Percentiles rank a stretch among this genome's conserved stretches.
Evolutionary conservation across 2,888 invertebrate species (phyloP).

Genomic region (Apodemia hepburni): DNA sequence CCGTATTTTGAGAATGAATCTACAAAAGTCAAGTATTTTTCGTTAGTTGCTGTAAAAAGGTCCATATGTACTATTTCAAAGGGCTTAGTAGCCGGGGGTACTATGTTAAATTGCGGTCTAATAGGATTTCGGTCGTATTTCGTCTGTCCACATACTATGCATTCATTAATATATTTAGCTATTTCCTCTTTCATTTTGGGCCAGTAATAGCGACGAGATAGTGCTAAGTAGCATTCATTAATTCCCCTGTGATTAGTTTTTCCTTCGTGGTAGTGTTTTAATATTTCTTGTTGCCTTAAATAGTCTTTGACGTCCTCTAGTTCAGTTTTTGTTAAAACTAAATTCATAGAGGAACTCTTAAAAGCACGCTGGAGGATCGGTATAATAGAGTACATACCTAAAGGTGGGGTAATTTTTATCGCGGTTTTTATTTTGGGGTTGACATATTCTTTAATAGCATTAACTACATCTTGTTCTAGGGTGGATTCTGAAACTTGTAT

Average conservation of each 20-base stretch:
- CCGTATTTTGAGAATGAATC: too few relatives aligned
- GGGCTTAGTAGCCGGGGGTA: too few relatives aligned
- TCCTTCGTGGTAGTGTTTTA: slow-evolving; percentile 23
- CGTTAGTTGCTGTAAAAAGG: slow-evolving; percentile 22
- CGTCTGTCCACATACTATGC: too few relatives aligned
- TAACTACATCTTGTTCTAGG: slow-evolving; percentile 8
- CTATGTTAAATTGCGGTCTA: too few relatives aligned
- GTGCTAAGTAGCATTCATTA: too few relatives aligned
- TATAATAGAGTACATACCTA: slow-evolving; percentile 27
- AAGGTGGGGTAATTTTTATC: slow-evolving; percentile 7
- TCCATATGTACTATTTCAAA: slow-evolving; percentile 23
- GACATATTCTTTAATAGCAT: slow-evolving; percentile 34
- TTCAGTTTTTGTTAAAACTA: slow-evolving; percentile 15
- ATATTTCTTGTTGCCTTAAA: slow-evolving; percentile 33
- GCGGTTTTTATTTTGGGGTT: slow-evolving; percentile 19
- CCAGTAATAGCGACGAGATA: too few relatives aligned
- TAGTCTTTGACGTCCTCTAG: slow-evolving; percentile 33
- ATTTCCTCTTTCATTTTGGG: too few relatives aligned
- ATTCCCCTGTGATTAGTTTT: too few relatives aligned
- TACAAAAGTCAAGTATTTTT: too few relatives aligned
- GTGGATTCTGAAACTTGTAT: slow-evolving; percentile 31
- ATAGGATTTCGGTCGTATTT: too few relatives aligned
- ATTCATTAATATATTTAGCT: too few relatives aligned
- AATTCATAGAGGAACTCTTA: neutral
- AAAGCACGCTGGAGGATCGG: slow-evolving; percentile 26